Conservation (phyloP, 2,888 invertebrate genomes). For the Clunio marinus region DNA sequence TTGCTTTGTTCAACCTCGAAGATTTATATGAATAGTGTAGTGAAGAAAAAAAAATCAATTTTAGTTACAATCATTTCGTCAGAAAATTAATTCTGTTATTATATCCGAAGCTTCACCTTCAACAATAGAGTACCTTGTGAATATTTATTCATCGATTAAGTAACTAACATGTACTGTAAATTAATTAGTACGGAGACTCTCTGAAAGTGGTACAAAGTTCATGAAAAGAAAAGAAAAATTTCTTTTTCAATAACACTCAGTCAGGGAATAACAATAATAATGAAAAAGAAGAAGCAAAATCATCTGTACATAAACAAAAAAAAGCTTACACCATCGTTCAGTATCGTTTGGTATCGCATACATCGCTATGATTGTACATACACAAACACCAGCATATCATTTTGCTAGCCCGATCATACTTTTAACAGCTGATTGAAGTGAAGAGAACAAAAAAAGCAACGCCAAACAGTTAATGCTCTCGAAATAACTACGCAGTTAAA, state of each 20-base stretch:
- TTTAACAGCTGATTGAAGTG: slow-evolving; percentile 29
- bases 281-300: slow-evolving; percentile 36
- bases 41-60: too few species aligned
- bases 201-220: slow-evolving; percentile 36
- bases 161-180: not conserved
- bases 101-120: too few species aligned
- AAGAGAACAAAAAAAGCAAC: not conserved
- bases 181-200: slow-evolving; percentile 8
- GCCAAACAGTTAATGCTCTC: slow-evolving; percentile 35
- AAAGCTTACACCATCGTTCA: slow-evolving; percentile 9
- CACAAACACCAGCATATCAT: not conserved
- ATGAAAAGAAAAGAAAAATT: slow-evolving; percentile 14
- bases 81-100: too few species aligned
- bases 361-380: slow-evolving; percentile 1
- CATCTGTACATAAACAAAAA: slow-evolving; percentile 39
- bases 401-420: slow-evolving; percentile 31
- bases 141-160: too few species aligned
- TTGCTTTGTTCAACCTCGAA: too few species aligned
- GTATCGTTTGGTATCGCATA: slow-evolving; percentile 1
- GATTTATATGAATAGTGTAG: too few species aligned
- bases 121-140: too few species aligned
- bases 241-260: not conserved
- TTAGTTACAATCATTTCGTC: too few species aligned
- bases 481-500: slow-evolving; percentile 30
- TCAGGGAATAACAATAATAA: slow-evolving; percentile 35